Conservation (phyloP, 2,888 invertebrate species). For the Drosophila ezoana region DNA sequence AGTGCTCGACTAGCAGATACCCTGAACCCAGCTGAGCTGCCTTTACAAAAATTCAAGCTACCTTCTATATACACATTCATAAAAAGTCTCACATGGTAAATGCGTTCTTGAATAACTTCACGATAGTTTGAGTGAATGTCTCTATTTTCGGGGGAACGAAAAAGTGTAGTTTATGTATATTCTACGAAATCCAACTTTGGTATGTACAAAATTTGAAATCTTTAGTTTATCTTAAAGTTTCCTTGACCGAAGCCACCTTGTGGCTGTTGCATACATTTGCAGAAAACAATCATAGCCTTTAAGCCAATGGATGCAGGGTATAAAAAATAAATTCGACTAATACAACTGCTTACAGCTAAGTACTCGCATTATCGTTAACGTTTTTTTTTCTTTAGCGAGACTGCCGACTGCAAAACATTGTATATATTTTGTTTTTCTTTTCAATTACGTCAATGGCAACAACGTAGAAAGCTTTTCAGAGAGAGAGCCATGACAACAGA, state of each 20-base stretch:
- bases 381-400: conserved; percentile 9
- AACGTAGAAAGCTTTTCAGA: conserved; percentile 1
- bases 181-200: too few relatives aligned
- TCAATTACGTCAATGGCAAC: conserved; percentile 65
- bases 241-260: neutral
- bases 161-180: too few relatives aligned
- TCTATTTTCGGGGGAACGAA: too few relatives aligned
- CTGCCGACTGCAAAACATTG: conserved; percentile 14
- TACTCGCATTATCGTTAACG: conserved; percentile 29
- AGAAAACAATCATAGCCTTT: neutral
- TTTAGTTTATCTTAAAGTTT: neutral
- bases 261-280: neutral
- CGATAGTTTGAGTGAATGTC: too few relatives aligned
- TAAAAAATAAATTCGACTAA: conserved; percentile 6
- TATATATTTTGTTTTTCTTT: conserved; percentile 43
- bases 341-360: conserved; percentile 13
- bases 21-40: neutral
- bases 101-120: too few relatives aligned
- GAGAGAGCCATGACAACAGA: conserved; percentile 26
- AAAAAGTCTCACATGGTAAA: too few relatives aligned
- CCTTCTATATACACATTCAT: too few relatives aligned
- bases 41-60: too few relatives aligned
- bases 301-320: neutral
- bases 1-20: neutral
- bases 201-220: neutral